Base-by-base conservation (phyloP, 37 sponge, comb jelly and placozoan genomes). In the Cliona cf. orientalis region DNA sequence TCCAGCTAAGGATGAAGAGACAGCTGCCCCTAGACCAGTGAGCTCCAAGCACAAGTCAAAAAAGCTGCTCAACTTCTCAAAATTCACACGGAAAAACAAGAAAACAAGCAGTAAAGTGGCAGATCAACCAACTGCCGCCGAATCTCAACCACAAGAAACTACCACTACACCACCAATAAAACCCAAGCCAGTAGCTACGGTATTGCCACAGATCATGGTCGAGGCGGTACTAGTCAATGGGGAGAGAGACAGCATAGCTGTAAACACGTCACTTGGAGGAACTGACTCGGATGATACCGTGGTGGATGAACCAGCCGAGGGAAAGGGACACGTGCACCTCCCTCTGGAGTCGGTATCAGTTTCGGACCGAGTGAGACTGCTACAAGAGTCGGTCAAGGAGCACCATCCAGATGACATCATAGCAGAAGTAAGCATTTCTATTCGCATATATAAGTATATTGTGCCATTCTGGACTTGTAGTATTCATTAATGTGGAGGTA, bases 221-320 rank as follows among this genome's bases (percentile, higher is more conserved):
- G n/a, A n/a, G n/a, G n/a, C n/a, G 55, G 55, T 19, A 17, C 17
- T 49, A 17, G 17, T 17, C 17, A 49, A 49, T 19, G 14, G 55
- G 23, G 28, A n/a, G 6, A 14, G 64, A 25, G 23, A 23, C 29
- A 70, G 71, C 40, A 59, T 69, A 41, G 71, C 58, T 5, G 81
- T 80, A 34, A 46, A 80, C 29, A 57, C 71, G 22, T 80, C 81
- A 0, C 29, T 80, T 37, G 71, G 71, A 0, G 46, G 66, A 32
- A 45, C 66, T 46, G 67, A 53, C 23, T 79, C 79, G 44, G 79
- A 79, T 34, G 46, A 14, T 32, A 42, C 64, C 5, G 38, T 62
- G 19, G 66, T 12, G 59, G 49, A 63, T 9, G 40, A 29, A 40
- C 39, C 17, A 35, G 81, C 33, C 28, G 45, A 56, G 32, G 29